Base-by-base conservation (phyloP, 1,140 invertebrate genomes). In the Ceratitis capitata region DNA sequence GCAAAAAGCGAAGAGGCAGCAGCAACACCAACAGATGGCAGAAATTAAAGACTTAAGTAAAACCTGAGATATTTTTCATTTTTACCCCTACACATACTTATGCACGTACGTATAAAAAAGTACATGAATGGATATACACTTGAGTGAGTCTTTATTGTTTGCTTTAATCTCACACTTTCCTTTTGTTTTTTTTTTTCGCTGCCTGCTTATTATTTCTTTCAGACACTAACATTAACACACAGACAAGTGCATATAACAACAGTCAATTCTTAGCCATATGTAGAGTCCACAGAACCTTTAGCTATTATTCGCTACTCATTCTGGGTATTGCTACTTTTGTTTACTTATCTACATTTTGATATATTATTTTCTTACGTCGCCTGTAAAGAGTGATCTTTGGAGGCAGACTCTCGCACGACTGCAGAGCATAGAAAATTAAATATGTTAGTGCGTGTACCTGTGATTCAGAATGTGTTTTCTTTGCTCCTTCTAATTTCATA, bases 301-400 rank as follows among this genome's bases (percentile, higher is more conserved):
- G n/a, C n/a, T n/a, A n/a, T n/a, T n/a, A n/a, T n/a, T n/a, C n/a
- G n/a, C n/a, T n/a, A n/a, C n/a, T n/a, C n/a, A n/a, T n/a, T 26
- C 5, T 61, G 5, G 23, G 19, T n/a, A 12, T 78, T 78, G 69
- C 45, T 78, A 23, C 39, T 78, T 47, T 78, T 39, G 61, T 78
- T 78, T 78, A 10, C 12, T 78, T 78, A 10, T 19, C n/a, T 78
- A 4, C 10, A 19, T 26, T 42, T 45, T 78, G 26, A 45, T 78
- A 78, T 78, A 45, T 78, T 78, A 47, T 78, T 78, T 45, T 45
- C 42, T 42, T 78, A 74, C 69, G n/a, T 45, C 69, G 23, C 69
- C 32, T 69, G 39, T 78, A n/a, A 16, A 78, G 23, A 29, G 26
- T 78, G 39, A 7, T 39, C 39, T 78, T 6, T 42, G 69, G 69